A percentile compares a stretch with the other conserved stretches of the same genome.
Evolutionary conservation across 2,113 vertebrate genomes (phyloP).

Genomic region (Piaya cayana): DNA sequence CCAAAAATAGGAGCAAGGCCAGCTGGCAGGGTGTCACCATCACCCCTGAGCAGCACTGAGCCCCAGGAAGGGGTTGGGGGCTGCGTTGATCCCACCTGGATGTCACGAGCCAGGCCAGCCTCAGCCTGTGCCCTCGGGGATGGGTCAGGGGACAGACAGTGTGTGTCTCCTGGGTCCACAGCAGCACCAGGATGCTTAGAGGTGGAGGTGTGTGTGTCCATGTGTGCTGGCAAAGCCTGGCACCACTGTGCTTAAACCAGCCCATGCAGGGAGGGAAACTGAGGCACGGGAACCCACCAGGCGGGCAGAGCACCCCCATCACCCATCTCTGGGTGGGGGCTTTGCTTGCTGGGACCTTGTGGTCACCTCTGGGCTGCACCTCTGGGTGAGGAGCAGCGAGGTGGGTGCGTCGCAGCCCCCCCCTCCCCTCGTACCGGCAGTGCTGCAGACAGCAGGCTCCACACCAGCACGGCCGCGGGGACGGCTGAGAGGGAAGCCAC

Average conservation of each 20-base stretch:
- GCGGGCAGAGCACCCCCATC: background rate
- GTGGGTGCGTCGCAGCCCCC: rapidly evolving
- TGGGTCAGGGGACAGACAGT: no score
- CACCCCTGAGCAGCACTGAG: background rate
- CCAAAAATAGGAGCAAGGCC: background rate
- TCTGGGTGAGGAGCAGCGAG: background rate
- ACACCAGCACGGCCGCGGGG: background rate
- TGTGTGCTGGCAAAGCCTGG: background rate
- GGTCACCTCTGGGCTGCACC: background rate
- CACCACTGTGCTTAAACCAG: background rate
- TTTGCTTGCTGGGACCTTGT: background rate
- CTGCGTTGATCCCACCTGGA: background rate
- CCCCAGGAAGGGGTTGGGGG: rapidly evolving
- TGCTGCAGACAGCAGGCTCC: slow-evolving; percentile 37
- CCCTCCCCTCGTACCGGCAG: background rate
- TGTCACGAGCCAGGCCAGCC: background rate
- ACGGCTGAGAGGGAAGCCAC: slow-evolving; percentile 57
- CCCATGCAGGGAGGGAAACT: background rate
- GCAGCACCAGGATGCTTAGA: no score
- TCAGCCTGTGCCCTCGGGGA: background rate
- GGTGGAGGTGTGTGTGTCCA: rapidly evolving
- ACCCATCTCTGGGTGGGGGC: background rate
- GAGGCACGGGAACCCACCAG: background rate
- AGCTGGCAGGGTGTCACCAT: background rate
- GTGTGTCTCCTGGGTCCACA: background rate